Conservation (phyloP, 2,797 vertebrate genomes). For the Argentina silus region DNA sequence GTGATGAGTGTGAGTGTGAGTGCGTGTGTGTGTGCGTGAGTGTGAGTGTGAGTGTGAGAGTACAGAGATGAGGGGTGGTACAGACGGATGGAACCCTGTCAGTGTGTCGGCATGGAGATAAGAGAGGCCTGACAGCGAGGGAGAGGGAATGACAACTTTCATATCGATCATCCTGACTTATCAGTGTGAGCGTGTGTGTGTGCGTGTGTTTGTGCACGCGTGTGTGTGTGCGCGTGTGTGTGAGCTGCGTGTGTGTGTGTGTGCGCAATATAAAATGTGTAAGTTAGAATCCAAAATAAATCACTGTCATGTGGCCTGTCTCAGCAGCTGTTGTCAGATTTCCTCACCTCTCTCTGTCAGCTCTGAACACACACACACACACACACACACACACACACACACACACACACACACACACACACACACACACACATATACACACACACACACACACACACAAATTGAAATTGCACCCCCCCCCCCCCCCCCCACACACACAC, state of each 20-base stretch:
- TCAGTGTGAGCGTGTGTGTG: constrained; percentile 14
- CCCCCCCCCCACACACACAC: too few species aligned
- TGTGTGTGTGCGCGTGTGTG: not conserved
- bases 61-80: constrained; percentile 34
- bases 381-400: constrained; percentile 32
- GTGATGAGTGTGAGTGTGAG: not conserved
- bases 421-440: constrained; percentile 40
- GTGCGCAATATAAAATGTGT: constrained; percentile 50
- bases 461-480: too few species aligned
- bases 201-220: not conserved
- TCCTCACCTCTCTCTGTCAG: constrained; percentile 68
- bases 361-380: constrained; percentile 59
- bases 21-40: constrained; percentile 6
- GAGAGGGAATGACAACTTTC: constrained; percentile 71
- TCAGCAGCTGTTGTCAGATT: constrained; percentile 72
- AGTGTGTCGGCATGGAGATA: constrained; percentile 74
- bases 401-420: constrained; percentile 8
- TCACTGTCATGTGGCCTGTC: constrained; percentile 69
- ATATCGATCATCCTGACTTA: constrained; percentile 76
- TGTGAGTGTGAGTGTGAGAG: constrained; percentile 25
- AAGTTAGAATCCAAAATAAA: constrained; percentile 69
- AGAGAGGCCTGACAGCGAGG: constrained; percentile 69
- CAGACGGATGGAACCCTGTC: constrained; percentile 67
- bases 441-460: constrained; percentile 31
- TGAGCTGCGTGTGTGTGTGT: constrained; percentile 15